Conservation (phyloP, 2,113 vertebrate genomes). For the Speoplatyrhinus poulsoni region DNA sequence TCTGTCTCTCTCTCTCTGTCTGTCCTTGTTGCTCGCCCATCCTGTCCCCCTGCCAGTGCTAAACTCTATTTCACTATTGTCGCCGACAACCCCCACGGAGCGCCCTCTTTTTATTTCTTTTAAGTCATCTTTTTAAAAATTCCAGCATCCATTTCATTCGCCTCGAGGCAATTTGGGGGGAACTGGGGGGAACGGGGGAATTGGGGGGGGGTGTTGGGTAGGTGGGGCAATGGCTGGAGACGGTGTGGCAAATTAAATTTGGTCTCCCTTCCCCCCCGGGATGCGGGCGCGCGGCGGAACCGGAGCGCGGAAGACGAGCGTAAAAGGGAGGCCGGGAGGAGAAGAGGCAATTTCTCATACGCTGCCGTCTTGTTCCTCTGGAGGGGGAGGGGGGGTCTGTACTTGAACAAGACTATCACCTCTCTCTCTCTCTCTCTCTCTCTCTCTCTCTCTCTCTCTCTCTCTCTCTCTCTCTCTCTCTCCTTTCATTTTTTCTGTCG, state of each 20-base stretch:
- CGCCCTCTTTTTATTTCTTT: conserved; percentile 60
- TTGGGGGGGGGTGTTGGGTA: neutral
- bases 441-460: conserved; percentile 27
- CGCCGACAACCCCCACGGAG: conserved; percentile 44
- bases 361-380: conserved; percentile 61
- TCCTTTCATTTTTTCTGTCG: neutral
- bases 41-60: neutral
- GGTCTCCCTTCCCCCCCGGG: conserved; percentile 44
- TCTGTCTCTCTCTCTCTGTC: conserved; percentile 8
- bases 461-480: conserved; percentile 16
- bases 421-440: too few species aligned
- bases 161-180: conserved; percentile 46
- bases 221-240: conserved; percentile 54
- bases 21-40: conserved; percentile 1
- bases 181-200: too few species aligned
- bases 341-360: conserved; percentile 63
- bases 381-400: conserved; percentile 25
- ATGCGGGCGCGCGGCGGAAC: conserved; percentile 45
- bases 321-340: conserved; percentile 38
- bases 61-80: conserved; percentile 62
- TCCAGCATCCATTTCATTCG: conserved; percentile 68
- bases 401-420: conserved; percentile 51
- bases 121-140: conserved; percentile 65
- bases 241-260: conserved; percentile 70
- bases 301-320: conserved; percentile 19